Base-by-base conservation (phyloP, 2,113 vertebrate species). In the Erpornis zantholeuca region DNA sequence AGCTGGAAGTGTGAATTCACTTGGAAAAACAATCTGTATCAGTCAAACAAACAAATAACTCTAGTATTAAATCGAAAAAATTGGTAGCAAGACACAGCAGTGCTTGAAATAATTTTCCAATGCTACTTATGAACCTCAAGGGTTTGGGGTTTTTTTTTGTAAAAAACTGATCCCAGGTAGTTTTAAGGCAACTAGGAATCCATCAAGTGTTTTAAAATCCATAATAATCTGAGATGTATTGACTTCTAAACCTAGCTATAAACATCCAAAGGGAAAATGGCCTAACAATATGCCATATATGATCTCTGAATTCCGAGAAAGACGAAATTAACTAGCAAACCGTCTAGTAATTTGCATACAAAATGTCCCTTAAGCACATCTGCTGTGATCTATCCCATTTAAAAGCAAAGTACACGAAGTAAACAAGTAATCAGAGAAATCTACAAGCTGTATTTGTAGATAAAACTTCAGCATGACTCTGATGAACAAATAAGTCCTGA, bases 171-270 rank as follows among this genome's bases (percentile, higher is more conserved):
- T 81, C 24, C 22, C 24, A 70, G 17, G 29, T 83, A 71, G 31
- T 17, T 93, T 79, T 45, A 82, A 79, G 44, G 65, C 45, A 89
- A 44, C 18, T 71, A 72, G 42, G 36, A 89, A 96, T 90, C 70
- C 33, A 80, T 91, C 59, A 83, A 63, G 10, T 69, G 35, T 66
- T 91, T 96, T 72, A 82, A 92, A 94, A 92, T 85, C 59, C 42
- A 47, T 52, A 73, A 47, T 52, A 86, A 80, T 56, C 33, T 68
- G 38, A 66, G 47, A 70, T 12, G 35, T 66, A 80, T 66, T 91
- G 82, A 54, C 68, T 90, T 92, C 45, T 54, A 54, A 95, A 82
- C 29, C 9, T 45, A 21, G 23, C 15, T 91, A 22, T 44, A 82
- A 87, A 52, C 29, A 80, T 38, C 25, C 29, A 59, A 75, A 65